These are phyloP conservation scores for Rhabdomys pumilio DNA, from an alignment of 2,797 vertebrate genomes.

Conservation along the genomic window DNA sequence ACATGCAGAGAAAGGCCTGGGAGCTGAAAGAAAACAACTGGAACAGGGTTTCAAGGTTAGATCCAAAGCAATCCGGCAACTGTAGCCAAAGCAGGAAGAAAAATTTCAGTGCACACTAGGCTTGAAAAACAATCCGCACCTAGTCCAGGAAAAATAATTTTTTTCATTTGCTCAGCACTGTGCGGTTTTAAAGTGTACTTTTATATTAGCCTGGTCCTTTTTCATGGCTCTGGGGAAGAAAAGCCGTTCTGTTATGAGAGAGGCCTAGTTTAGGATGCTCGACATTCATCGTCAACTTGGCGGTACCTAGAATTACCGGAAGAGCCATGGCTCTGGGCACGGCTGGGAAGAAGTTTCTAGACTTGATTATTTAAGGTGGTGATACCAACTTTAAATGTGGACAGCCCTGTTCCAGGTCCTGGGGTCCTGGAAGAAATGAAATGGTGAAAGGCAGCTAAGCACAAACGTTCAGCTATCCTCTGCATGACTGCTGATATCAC, in stretches of 20 bases:
- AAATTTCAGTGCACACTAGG: slow-evolving; percentile 52
- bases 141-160: slow-evolving; percentile 74
- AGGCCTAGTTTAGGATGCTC: background rate
- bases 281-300: background rate
- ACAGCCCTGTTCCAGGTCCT: too few species aligned
- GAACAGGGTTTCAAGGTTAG: slow-evolving; percentile 3
- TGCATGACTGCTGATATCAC: too few species aligned
- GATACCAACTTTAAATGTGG: background rate
- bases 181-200: background rate
- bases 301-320: background rate
- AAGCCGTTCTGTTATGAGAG: too few species aligned
- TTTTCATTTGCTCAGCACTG: slow-evolving; percentile 30
- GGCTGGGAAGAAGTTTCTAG: background rate
- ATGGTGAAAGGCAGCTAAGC: background rate
- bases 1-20: background rate
- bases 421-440: background rate
- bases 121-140: slow-evolving; percentile 74
- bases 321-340: background rate
- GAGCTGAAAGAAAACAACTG: slow-evolving; percentile 45
- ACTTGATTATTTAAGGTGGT: background rate
- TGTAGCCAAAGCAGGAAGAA: slow-evolving; percentile 76
- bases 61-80: slow-evolving; percentile 69
- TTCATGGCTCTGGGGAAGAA: background rate
- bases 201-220: background rate
- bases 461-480: fast-evolving